These are phyloP conservation scores for Anoura caudifer DNA, from an alignment of 2,113 vertebrate genomes.

Conservation along the genomic window DNA sequence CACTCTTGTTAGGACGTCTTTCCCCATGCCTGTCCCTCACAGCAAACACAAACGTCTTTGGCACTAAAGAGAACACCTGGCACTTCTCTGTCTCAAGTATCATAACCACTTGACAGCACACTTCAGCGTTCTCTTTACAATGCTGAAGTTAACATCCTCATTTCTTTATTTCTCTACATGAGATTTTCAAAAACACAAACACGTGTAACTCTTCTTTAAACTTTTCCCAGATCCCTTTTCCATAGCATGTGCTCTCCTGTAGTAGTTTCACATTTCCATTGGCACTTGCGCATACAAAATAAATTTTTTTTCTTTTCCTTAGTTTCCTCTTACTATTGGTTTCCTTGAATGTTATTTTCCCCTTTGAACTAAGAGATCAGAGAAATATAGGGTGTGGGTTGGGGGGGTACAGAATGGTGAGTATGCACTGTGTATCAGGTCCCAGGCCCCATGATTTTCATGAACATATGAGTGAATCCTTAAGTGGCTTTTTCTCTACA, in stretches of 20 bases:
- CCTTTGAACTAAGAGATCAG: not conserved
- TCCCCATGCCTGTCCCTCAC: rapidly evolving
- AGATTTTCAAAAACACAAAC: not conserved
- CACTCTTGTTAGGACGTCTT: not conserved
- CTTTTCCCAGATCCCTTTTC: not conserved
- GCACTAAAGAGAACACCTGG: not conserved
- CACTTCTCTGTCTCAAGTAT: not conserved
- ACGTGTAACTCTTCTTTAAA: not conserved
- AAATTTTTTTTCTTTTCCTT: not conserved
- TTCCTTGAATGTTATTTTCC: not conserved
- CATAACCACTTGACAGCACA: not conserved
- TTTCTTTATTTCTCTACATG: not conserved
- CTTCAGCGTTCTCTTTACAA: not conserved
- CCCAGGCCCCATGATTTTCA: not conserved
- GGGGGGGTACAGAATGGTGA: too few relatives aligned
- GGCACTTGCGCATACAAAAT: not conserved
- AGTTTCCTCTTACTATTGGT: not conserved
- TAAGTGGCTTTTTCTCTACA: not conserved
- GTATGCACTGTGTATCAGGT: not conserved
- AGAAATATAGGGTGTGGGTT: not conserved
- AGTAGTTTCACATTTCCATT: not conserved
- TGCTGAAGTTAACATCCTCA: not conserved
- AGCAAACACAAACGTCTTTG: not conserved
- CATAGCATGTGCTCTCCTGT: not conserved
- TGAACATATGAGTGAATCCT: not conserved